These are phyloP conservation scores for Oreochromis niloticus DNA, from an alignment of 2,113 vertebrate species.

Conservation along the genomic window DNA sequence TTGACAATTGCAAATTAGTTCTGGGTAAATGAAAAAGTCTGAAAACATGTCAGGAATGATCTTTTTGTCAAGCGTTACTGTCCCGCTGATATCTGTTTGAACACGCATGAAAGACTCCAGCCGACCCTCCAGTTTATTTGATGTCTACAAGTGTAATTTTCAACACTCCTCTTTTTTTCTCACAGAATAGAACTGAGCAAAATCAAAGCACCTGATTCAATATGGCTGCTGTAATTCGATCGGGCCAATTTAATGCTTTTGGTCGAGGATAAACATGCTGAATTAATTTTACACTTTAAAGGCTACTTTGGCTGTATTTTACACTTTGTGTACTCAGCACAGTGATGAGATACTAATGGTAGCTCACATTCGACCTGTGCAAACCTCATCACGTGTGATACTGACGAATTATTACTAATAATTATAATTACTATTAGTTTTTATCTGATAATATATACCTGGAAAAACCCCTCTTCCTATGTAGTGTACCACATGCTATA, in stretches of 20 bases:
- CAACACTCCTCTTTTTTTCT: slow-evolving; percentile 21
- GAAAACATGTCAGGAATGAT: slow-evolving; percentile 33
- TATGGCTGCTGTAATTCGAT: slow-evolving; percentile 36
- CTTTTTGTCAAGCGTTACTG: neutral
- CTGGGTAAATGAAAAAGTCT: slow-evolving; percentile 33
- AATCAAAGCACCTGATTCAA: slow-evolving; percentile 51
- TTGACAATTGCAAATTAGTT: slow-evolving; percentile 54
- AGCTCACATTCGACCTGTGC: neutral
- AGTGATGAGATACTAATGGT: neutral
- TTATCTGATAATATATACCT: neutral
- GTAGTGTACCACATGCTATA: neutral
- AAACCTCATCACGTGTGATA: neutral
- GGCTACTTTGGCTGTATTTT: neutral
- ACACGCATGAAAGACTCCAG: slow-evolving; percentile 51
- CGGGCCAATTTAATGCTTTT: slow-evolving; percentile 17
- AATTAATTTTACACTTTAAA: slow-evolving; percentile 25
- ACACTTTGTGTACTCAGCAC: neutral
- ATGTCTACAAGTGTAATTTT: slow-evolving; percentile 47
- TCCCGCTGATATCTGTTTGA: slow-evolving; percentile 56
- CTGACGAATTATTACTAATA: neutral
- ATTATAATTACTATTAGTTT: neutral
- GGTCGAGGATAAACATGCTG: slow-evolving; percentile 22
- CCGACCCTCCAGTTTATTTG: slow-evolving; percentile 52
- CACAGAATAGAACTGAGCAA: slow-evolving; percentile 22
- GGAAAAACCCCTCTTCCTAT: neutral